Base-by-base conservation (phyloP, 1,140 invertebrate species). In the Hylaeus anthracinus region DNA sequence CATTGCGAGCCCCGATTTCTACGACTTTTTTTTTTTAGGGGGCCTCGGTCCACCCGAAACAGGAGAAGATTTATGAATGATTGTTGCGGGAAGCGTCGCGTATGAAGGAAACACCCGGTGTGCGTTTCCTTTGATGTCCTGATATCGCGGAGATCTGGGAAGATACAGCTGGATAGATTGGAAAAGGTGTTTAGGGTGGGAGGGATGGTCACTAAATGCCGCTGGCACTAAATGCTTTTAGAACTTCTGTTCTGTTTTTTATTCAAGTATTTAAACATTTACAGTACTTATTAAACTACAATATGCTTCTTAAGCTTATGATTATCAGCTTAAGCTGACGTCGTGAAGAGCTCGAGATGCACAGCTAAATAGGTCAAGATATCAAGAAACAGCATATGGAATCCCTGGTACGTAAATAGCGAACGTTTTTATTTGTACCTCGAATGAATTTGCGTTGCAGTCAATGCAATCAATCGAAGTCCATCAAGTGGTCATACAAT, bases 141-240 rank as follows among this genome's bases (percentile, higher is more conserved):
- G 61, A 60, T 26, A 26, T 69, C 67, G 67, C 15, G n/a, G 66
- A 72, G 63, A 81, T 45, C 61, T 14, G 26, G 72, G 60, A 37
- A 73, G 51, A 51, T 51, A 51, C 9, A 51, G 6, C 9, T 51
- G 51, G 2, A 51, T 2, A 9, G 10, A 2, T 51, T 51, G 51
- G 51, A 51, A 51, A 51, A 51, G 10, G 26, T 26, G 26, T 26
- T 26, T 26, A 45, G 43, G 43, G 43, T 3, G 5, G 43, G 43
- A 45, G 43, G 26, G 26, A 26, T 26, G 26, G 26, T 26, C 26
- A 26, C 26, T 26, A 26, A 26, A 26, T 26, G 26, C 26, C 26
- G 0, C 26, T 26, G 26, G 26, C 26, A 26, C 26, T 26, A 26
- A 26, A 26, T 26, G 26, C 26, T 26, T 26, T 26, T 26, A 26